Evolutionary conservation across 2,888 invertebrate species (phyloP), one percentile per base, ranked within the genome.

Genomic region (Drosophila recens): DNA sequence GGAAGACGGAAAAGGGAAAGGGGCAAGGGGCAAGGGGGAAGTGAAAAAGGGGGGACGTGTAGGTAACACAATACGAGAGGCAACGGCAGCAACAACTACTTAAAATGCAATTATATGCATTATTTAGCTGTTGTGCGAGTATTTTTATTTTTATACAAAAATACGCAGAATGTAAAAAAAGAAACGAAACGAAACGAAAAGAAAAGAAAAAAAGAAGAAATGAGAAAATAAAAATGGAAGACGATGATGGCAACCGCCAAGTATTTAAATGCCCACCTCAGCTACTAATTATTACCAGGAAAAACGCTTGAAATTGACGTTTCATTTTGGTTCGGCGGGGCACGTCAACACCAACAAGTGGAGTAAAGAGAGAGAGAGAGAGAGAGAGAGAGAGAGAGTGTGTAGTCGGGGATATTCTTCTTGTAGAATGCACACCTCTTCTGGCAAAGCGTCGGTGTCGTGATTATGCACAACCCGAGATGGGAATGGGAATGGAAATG

Each of bases 221-320:
- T 13, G 9, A 46, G 11, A 51, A 62, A 77, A 69, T 48, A 49
- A 66, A 84, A 85, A 75, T 79, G 83, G 75, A 79, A 67, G 76
- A 84, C 73, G 71, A 67, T 61, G 67, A 72, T 70, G 72, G 76
- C 73, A 71, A 72, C 69, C 76, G 81, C 72, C 69, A 82, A 86
- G 90, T 86, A 90, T 87, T 90, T 91, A 91, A 91, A 91, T 91
- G 82, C 90, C 90, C 90, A 91, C 90, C 90, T 89, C 90, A 81
- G 89, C 91, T 90, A 90, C 91, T 91, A 92, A 92, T 92, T 91
- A 92, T 89, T 91, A 91, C 91, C 90, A 90, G 85, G 92, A 92
- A 91, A 91, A 92, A 89, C 87, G 82, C 92, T 92, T 90, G 82
- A 92, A 88, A 90, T 86, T 91, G 90, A 91, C 90, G 90, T 91